phyloP scores from a whole-genome alignment of 2,113 vertebrate species.

The Aythya baeri region DNA sequence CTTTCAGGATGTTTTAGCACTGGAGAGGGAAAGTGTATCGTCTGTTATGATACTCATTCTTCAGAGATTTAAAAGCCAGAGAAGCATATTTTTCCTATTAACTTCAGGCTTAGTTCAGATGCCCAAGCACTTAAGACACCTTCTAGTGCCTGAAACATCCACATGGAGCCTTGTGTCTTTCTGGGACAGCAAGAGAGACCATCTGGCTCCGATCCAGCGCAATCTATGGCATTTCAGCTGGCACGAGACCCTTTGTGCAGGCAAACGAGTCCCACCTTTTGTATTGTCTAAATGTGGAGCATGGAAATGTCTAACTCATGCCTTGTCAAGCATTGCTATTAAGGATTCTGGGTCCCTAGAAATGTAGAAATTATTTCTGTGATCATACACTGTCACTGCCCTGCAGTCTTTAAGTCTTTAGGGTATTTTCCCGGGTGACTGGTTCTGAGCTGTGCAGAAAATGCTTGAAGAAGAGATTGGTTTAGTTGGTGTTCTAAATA shows the following conservation, averaged over 20 bases:
- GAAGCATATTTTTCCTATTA: neutral
- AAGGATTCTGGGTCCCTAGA: neutral
- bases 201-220: neutral
- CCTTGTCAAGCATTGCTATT: neutral
- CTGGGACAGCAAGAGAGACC: neutral
- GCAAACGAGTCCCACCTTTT: neutral
- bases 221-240: neutral
- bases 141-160: neutral
- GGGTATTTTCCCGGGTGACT: slow-evolving; percentile 7
- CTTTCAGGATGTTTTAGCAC: neutral
- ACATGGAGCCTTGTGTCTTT: neutral
- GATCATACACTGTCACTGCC: rapidly evolving
- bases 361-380: neutral
- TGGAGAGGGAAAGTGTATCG: neutral
- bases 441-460: neutral
- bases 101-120: neutral
- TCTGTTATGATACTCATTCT: neutral
- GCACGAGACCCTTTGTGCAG: neutral
- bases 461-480: neutral
- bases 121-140: neutral
- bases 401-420: neutral
- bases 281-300: neutral
- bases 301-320: neutral
- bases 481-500: slow-evolving; percentile 21
- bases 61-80: neutral